Evolutionary conservation across 2,113 vertebrate genomes (phyloP).

Genomic region (Corythoichthys intestinalis): DNA sequence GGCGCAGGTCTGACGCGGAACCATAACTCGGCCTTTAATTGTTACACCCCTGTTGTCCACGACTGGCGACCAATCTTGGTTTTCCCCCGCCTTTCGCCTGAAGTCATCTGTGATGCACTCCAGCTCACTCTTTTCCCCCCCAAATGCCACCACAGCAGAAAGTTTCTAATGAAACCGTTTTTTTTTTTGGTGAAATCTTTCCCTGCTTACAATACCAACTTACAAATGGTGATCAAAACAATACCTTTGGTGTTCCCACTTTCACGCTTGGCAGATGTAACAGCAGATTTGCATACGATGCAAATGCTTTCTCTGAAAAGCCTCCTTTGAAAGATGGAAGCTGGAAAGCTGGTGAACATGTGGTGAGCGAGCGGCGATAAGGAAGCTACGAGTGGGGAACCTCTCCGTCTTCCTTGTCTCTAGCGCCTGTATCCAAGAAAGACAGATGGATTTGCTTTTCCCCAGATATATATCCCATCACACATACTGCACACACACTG

Average conservation of each 20-base stretch:
- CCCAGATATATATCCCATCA: conserved; percentile 46
- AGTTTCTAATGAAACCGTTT: background rate
- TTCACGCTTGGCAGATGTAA: conserved; percentile 15
- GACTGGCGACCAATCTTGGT: no score
- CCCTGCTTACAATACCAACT: background rate
- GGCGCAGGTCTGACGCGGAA: no score
- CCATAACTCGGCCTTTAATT: no score
- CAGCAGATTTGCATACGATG: conserved; percentile 29
- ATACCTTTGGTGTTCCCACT: conserved; percentile 15
- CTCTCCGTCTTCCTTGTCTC: conserved; percentile 62
- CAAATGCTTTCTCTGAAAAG: conserved; percentile 22
- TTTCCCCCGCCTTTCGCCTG: background rate
- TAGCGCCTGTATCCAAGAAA: conserved; percentile 64
- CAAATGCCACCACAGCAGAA: background rate
- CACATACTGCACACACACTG: conserved; percentile 17
- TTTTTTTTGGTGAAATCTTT: background rate
- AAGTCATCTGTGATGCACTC: background rate
- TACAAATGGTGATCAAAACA: background rate
- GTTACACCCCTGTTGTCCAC: no score
- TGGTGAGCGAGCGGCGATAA: conserved; percentile 49
- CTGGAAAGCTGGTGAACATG: conserved; percentile 55
- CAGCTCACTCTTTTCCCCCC: background rate
- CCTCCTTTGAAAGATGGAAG: conserved; percentile 25
- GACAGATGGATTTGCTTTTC: conserved; percentile 66
- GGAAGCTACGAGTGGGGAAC: conserved; percentile 53